These are phyloP conservation scores for Hymenopus coronatus DNA, from an alignment of 2,888 invertebrate genomes.

Conservation along the genomic window DNA sequence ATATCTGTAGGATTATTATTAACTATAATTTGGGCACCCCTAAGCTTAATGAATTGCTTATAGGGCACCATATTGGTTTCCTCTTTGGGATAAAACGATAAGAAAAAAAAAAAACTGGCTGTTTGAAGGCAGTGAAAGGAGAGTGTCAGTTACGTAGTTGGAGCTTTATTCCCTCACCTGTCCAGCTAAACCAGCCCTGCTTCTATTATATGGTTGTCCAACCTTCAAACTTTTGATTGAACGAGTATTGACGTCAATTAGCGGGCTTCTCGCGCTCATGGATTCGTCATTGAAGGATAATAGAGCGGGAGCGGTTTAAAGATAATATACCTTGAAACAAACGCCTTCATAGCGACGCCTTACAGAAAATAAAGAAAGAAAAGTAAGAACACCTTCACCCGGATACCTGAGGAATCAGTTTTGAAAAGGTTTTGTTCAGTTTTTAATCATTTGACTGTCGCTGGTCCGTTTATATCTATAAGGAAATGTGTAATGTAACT, in stretches of 20 bases:
- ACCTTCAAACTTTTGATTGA: not conserved
- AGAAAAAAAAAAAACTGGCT: not conserved
- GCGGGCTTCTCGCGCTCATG: not conserved
- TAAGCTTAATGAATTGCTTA: not conserved
- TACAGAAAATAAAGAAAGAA: no score
- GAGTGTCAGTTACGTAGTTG: not conserved
- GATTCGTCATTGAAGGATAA: not conserved
- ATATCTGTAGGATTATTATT: not conserved
- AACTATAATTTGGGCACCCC: not conserved
- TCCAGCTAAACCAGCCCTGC: not conserved
- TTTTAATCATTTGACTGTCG: no score
- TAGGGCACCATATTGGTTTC: not conserved
- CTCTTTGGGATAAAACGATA: not conserved
- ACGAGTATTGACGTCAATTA: not conserved
- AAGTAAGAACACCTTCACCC: no score
- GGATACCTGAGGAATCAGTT: no score
- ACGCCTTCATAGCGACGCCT: no score
- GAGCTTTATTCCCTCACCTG: not conserved
- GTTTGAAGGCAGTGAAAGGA: not conserved
- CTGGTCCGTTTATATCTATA: no score
- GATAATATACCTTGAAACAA: no score
- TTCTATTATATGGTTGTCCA: not conserved
- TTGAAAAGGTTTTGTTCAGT: no score
- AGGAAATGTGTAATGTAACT: no score
- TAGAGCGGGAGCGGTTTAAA: no score